Base-by-base conservation (phyloP, 2,888 invertebrate genomes). In the Cantharis lateralis region DNA sequence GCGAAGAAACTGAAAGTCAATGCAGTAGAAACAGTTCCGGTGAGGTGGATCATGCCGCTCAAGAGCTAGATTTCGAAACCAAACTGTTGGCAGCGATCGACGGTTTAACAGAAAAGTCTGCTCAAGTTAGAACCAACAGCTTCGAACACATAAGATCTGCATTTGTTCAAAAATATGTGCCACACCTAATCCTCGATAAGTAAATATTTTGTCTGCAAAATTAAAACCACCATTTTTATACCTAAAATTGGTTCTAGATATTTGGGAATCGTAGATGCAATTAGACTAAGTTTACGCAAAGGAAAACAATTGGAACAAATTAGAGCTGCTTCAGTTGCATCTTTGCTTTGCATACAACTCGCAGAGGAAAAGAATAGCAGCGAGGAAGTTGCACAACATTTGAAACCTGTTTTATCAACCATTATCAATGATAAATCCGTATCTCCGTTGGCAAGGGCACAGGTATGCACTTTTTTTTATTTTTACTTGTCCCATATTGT, bases 61-160 rank as follows among this genome's bases (percentile, higher is more conserved):
- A 91, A 87, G 94, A 94, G 81, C 95, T 95, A 82, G 89, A 90
- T 7, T 93, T 95, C 81, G 98, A 98, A 88, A 97, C 97, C 83
- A 96, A 96, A 87, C 90, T 98, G 26, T 90, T 93, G 28, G 96
- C 97, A 85, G 92, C 94, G 1, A 92, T 98, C 71, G 98, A 99
- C 85, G 95, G 94, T 20, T 90, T 97, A 62, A 92, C 93, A n/a
- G 95, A 97, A 81, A 96, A 98, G 84, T 95, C 96, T 80, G 93
- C 94, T 10, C 95, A 96, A 81, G 95, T 95, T 10, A 92, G 98
- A 71, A 92, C 93, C 0, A 89, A 90, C 13, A 94, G 94, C 68
- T 90, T 96, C 75, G 93, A 93, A 81, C 89, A 92, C 1, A 90
- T 97, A 11, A 92, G 93, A 62, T 93, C 92, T 80, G 93, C 94